phyloP scores from a whole-genome alignment of 35 echinoderm and acorn worm genomes.

The Holothuria glaberrima region DNA sequence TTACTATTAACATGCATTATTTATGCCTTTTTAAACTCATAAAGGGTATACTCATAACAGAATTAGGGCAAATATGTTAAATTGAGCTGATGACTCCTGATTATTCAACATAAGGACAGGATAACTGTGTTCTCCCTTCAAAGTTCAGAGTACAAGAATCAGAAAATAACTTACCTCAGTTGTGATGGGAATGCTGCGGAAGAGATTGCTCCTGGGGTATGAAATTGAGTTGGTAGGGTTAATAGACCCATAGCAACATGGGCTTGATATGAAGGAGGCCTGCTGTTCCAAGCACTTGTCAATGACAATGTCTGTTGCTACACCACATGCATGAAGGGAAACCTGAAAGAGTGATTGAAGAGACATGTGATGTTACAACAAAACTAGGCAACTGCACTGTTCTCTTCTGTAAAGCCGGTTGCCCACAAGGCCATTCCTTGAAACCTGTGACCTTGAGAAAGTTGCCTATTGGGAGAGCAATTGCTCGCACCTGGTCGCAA shows the following conservation, averaged over 20 bases:
- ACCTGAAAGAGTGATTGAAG: constrained; percentile 54
- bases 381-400: no score
- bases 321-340: constrained; percentile 97
- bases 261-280: constrained; percentile 80
- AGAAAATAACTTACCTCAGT: constrained; percentile 58
- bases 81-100: no score
- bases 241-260: constrained; percentile 95
- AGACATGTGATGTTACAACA: no score
- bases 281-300: constrained; percentile 66
- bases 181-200: constrained; percentile 39
- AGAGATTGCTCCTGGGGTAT: constrained; percentile 81
- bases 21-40: no score
- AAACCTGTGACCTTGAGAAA: no score
- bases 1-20: no score
- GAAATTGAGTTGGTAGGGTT: constrained; percentile 75
- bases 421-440: no score
- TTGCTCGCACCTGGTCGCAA: no score
- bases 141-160: not conserved
- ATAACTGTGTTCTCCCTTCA: not conserved
- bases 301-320: constrained; percentile 94
- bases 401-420: no score
- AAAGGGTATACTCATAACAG: no score
- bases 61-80: no score
- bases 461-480: no score
- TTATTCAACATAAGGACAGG: not conserved